Evolutionary conservation across 2,888 invertebrate genomes (phyloP), one percentile per base, ranked within the genome.

Genomic region (Amitus sp.): DNA sequence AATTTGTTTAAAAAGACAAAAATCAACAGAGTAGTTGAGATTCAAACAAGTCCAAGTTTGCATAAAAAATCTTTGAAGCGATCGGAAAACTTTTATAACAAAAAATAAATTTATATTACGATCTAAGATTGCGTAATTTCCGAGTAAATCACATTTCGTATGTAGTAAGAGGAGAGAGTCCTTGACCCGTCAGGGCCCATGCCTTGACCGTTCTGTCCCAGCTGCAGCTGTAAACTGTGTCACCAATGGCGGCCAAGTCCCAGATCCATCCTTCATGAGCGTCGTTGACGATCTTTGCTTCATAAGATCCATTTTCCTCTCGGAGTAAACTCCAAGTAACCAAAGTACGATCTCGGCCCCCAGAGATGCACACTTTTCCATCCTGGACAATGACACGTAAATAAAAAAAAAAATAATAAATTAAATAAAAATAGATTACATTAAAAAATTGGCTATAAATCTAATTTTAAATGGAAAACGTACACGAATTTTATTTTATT

Each of bases 211-310:
- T 85, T 57, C 85, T 84, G 73, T 88, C 88, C 88, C 88, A 88
- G 28, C 87, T 87, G 13, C 87, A 87, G 28, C 88, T 88, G 69
- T 85, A 87, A 37, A 88, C 71, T 47, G 81, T 82, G 3, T 84
- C 73, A 15, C 85, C 82, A 61, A 82, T 76, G 15, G 85, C 80
- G 2, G 86, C 84, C 20, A 88, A 75, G 66, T 86, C 87, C 88
- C 88, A 88, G 7, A 89, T 86, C 89, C 88, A 89, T 37, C 89
- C 89, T 0, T 83, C 78, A 67, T 89, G 88, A 1, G 88, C 87
- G 70, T 84, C 83, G 47, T 80, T 76, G 37, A 76, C 78, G 30
- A 62, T 48, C 13, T 58, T 56, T 1, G 65, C 43, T 43, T 53
- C 56, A 7, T 53, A 54, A 6, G 43, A 47, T 40, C 65, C 65